phyloP scores from a whole-genome alignment of 2,113 vertebrate species.

The Bubo blakistoni region DNA sequence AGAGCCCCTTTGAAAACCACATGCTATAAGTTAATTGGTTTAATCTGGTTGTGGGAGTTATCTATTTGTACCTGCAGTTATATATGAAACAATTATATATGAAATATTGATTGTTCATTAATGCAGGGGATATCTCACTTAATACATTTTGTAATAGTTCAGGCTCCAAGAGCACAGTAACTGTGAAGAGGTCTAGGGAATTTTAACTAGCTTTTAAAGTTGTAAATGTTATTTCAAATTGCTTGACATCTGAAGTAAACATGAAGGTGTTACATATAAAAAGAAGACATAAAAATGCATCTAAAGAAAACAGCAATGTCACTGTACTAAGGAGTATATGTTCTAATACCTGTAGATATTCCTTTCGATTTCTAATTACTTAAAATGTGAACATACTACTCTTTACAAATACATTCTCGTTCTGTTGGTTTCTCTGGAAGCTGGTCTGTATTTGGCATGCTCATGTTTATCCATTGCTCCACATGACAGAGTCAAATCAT shows the following conservation, averaged over 20 bases:
- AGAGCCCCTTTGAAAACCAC: neutral
- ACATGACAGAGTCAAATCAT: neutral
- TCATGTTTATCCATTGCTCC: accelerated
- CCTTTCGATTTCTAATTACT: neutral
- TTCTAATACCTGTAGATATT: neutral
- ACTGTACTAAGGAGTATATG: neutral
- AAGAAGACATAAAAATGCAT: neutral
- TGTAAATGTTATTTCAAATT: neutral
- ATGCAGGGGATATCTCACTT: neutral
- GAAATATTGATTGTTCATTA: slow-evolving; percentile 7
- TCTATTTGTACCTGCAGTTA: slow-evolving; percentile 17
- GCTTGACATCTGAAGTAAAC: neutral
- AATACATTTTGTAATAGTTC: neutral
- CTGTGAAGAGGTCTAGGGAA: neutral
- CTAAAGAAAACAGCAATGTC: neutral
- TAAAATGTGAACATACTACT: neutral
- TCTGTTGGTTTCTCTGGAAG: neutral
- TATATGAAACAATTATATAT: neutral
- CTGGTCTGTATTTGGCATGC: neutral
- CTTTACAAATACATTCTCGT: neutral
- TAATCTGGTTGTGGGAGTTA: neutral
- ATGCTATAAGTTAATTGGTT: neutral
- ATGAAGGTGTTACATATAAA: neutral
- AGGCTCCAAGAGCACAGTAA: neutral
- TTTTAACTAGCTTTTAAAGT: neutral